Evolutionary conservation across 2,113 vertebrate genomes (phyloP).

Genomic region (Pelmatolapia mariae): DNA sequence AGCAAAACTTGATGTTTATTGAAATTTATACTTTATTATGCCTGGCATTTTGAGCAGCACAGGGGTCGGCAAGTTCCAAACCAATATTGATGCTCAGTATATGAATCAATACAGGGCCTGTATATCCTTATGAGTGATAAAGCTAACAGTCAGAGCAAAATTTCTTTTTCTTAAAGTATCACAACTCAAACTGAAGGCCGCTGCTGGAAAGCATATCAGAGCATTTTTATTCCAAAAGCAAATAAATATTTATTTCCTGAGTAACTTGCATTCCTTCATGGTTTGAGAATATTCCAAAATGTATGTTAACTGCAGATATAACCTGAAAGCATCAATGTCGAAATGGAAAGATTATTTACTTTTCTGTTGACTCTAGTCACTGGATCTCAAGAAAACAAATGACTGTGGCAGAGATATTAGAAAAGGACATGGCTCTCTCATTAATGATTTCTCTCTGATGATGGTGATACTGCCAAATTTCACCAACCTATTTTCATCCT

Average conservation of each 20-base stretch:
- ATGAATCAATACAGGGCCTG: neutral
- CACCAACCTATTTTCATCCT: neutral
- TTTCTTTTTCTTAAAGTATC: neutral
- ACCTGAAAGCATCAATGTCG: neutral
- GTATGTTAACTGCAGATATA: neutral
- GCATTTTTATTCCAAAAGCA: neutral
- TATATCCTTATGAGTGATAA: neutral
- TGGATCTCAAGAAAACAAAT: neutral
- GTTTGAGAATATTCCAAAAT: neutral
- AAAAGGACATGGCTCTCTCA: neutral
- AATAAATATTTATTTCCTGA: neutral
- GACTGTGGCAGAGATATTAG: neutral
- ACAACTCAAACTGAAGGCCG: neutral
- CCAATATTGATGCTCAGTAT: neutral
- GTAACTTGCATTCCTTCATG: neutral
- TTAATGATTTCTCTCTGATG: neutral
- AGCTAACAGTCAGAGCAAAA: neutral
- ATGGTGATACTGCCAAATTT: neutral
- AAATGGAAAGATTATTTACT: accelerated
- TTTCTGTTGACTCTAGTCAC: neutral
- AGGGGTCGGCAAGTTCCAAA: neutral
- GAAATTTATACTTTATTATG: neutral
- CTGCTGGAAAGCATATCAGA: neutral
- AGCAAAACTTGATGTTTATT: neutral
- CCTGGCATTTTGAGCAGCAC: neutral